Evolutionary conservation across 2,888 invertebrate species (phyloP).

Genomic region (Ophraella communa): DNA sequence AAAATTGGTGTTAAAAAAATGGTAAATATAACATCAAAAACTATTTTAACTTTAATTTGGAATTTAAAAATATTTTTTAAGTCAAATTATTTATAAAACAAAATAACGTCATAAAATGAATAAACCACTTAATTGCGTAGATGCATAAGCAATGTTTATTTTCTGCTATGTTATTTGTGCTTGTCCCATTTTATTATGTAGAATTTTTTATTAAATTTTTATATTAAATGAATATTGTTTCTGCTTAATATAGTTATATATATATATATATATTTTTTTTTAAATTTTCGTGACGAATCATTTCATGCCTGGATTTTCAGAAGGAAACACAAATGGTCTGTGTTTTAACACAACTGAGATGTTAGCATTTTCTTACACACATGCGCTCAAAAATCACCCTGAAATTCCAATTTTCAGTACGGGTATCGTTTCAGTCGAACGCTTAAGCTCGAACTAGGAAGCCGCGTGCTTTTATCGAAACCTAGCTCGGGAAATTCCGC

Average conservation of each 20-base stretch:
- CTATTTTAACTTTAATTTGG: no score
- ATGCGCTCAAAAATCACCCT: conserved; percentile 24
- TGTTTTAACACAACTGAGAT: conserved; percentile 31
- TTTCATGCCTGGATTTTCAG: conserved; percentile 10
- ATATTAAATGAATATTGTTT: neutral
- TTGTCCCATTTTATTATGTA: no score
- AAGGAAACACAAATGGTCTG: conserved; percentile 12
- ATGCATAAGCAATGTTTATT: neutral
- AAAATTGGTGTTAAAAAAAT: no score
- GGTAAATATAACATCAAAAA: no score
- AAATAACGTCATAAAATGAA: no score
- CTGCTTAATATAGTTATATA: neutral
- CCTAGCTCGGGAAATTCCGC: neutral
- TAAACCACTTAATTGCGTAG: no score
- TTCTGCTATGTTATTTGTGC: neutral
- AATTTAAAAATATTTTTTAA: no score
- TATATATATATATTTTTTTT: neutral
- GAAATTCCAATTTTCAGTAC: conserved; percentile 17
- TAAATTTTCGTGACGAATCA: neutral
- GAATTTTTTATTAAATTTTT: no score
- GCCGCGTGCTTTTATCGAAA: neutral
- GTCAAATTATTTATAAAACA: no score
- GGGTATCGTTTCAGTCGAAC: conserved; percentile 20
- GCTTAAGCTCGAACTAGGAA: neutral
- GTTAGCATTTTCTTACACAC: conserved; percentile 29